phyloP scores from a whole-genome alignment of 2,113 vertebrate genomes.

The Calidris pygmaea region DNA sequence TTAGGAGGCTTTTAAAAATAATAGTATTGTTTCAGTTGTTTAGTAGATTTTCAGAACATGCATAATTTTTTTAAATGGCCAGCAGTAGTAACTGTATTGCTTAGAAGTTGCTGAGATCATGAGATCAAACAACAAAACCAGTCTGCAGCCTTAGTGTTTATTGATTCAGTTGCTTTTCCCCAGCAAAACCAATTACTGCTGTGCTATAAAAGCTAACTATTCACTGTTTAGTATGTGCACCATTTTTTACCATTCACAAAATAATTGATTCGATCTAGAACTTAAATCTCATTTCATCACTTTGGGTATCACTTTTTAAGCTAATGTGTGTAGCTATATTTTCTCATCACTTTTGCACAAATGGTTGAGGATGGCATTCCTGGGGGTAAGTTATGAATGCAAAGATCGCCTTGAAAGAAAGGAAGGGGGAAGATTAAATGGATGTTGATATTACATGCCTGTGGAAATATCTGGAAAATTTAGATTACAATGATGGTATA shows the following conservation, averaged over 20 bases:
- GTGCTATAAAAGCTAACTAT: constrained; percentile 28
- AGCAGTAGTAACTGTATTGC: constrained; percentile 6
- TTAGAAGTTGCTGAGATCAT: neutral
- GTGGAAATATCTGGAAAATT: neutral
- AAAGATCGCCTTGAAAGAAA: neutral
- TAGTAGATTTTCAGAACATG: constrained; percentile 22
- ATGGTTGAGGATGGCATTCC: neutral
- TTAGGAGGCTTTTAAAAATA: neutral
- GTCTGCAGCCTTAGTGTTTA: constrained; percentile 37
- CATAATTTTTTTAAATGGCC: neutral
- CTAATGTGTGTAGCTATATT: neutral
- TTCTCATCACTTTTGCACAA: neutral
- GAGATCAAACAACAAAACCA: constrained; percentile 53
- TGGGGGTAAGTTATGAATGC: neutral
- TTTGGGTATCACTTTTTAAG: neutral
- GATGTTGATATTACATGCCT: neutral
- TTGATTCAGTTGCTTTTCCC: constrained; percentile 52
- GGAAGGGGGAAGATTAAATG: neutral
- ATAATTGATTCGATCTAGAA: neutral
- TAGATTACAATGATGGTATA: neutral
- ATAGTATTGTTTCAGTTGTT: neutral
- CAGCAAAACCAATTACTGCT: constrained; percentile 39
- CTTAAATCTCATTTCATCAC: neutral
- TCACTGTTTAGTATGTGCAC: neutral
- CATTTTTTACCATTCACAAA: constrained; percentile 2